A percentile compares a stretch with the other conserved stretches of the same genome.
Evolutionary conservation across 1,140 invertebrate genomes (phyloP).

Genomic region (Platorchestia sp.): DNA sequence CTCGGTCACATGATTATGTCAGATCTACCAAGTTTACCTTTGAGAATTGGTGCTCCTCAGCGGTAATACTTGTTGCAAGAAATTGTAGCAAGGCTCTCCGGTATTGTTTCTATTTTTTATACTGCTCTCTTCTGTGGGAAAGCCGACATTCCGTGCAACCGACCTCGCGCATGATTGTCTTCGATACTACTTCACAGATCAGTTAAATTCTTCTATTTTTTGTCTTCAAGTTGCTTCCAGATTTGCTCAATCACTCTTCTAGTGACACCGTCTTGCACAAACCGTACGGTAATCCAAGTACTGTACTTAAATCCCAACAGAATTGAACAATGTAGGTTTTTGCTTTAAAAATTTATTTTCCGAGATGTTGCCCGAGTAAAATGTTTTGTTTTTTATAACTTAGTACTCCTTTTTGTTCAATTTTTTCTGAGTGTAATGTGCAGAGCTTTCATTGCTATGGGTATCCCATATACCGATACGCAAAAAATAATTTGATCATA

Average conservation of each 20-base stretch:
- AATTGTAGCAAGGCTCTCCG: no score
- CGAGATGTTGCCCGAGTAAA: neutral
- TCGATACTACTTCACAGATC: neutral
- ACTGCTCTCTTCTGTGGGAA: neutral
- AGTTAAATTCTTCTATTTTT: neutral
- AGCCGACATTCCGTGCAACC: neutral
- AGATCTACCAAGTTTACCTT: no score
- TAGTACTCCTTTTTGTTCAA: neutral
- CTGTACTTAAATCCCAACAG: neutral
- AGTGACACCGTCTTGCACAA: neutral
- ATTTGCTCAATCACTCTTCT: neutral
- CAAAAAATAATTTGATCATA: neutral
- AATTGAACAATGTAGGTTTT: neutral
- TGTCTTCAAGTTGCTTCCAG: neutral
- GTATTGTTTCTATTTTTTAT: no score
- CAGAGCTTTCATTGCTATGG: neutral
- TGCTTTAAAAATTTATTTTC: neutral
- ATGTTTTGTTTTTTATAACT: neutral
- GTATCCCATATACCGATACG: neutral
- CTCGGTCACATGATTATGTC: no score
- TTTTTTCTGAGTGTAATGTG: neutral
- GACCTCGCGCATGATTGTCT: neutral
- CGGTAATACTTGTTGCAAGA: no score
- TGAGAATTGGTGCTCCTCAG: no score
- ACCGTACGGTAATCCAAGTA: neutral